phyloP scores from a whole-genome alignment of 2,113 vertebrate genomes.

The Himantopus leucocephalus region DNA sequence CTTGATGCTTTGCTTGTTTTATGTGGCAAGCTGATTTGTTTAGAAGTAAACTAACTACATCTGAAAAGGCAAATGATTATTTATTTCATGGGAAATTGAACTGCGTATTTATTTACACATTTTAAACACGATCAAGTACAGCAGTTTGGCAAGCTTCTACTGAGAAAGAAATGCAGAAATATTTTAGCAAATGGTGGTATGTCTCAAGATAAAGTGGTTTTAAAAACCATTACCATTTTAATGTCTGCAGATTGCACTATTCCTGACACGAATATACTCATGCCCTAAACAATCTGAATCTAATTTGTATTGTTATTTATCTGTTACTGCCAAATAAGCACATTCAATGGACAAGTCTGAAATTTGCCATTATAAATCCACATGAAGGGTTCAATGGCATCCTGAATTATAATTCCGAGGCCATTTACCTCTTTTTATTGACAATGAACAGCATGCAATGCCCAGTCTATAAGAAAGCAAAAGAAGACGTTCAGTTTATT shows the following conservation, averaged over 20 bases:
- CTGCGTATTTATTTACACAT: slow-evolving; percentile 53
- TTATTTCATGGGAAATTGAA: slow-evolving; percentile 65
- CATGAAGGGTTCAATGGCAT: background rate
- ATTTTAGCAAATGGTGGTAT: slow-evolving; percentile 55
- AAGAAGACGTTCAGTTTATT: background rate
- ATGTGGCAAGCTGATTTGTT: slow-evolving; percentile 32
- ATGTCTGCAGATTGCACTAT: slow-evolving; percentile 45
- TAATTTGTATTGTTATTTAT: slow-evolving; percentile 55
- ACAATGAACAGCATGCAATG: background rate
- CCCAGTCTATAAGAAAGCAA: background rate
- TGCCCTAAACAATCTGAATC: slow-evolving; percentile 24
- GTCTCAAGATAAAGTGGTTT: slow-evolving; percentile 51
- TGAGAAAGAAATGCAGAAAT: slow-evolving; percentile 14
- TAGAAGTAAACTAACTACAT: slow-evolving; percentile 33
- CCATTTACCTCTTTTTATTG: background rate
- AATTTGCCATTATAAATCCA: background rate
- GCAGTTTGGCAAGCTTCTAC: slow-evolving; percentile 61
- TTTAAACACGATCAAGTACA: slow-evolving; percentile 52
- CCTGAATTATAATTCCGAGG: background rate
- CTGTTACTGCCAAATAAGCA: background rate
- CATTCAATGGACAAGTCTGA: slow-evolving; percentile 3
- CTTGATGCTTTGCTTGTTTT: background rate
- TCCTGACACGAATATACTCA: slow-evolving; percentile 33
- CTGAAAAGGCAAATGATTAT: slow-evolving; percentile 50
- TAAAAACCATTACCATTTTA: slow-evolving; percentile 58